These are phyloP conservation scores for Lophius piscatorius DNA, from an alignment of 2,113 vertebrate genomes.

Conservation along the genomic window DNA sequence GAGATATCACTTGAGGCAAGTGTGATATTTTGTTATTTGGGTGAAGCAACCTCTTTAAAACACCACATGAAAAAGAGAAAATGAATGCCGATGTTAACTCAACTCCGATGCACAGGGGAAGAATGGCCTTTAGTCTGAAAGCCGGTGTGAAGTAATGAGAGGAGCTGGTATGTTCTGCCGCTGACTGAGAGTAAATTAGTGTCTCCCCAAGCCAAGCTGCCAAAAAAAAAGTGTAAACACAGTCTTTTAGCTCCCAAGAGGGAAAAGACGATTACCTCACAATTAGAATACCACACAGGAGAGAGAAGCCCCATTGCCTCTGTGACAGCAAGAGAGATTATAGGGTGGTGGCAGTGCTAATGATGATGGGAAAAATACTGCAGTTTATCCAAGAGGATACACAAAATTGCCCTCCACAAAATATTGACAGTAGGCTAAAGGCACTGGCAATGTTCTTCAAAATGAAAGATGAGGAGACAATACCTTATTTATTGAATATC, in stretches of 20 bases:
- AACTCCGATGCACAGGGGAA: conserved; percentile 7
- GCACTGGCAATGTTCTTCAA: conserved; percentile 29
- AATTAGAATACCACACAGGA: conserved; percentile 68
- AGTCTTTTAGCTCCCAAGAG: conserved; percentile 69
- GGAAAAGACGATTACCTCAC: conserved; percentile 74
- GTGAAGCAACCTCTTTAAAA: not conserved
- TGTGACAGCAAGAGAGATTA: conserved; percentile 71
- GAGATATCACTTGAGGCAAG: not conserved
- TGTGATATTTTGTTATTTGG: not conserved
- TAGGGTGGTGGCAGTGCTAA: conserved; percentile 54
- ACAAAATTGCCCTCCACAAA: conserved; percentile 53
- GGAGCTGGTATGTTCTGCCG: conserved; percentile 43
- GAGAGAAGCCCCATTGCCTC: conserved; percentile 63
- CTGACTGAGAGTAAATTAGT: conserved; percentile 60
- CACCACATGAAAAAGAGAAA: not conserved
- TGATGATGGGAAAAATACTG: conserved; percentile 60
- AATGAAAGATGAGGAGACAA: conserved; percentile 26
- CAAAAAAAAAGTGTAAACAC: conserved; percentile 72
- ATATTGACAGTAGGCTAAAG: conserved; percentile 34
- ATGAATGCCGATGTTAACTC: conserved; percentile 1
- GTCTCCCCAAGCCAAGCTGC: conserved; percentile 59
- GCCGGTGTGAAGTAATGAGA: conserved; percentile 48
- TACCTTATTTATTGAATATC: conserved; percentile 13
- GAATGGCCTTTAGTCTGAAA: conserved; percentile 23
- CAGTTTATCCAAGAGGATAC: conserved; percentile 45